A percentile compares a stretch with the other conserved stretches of the same genome.
These are phyloP conservation scores for Brachyptera putata DNA, from an alignment of 2,888 invertebrate genomes.

Conservation along the genomic window DNA sequence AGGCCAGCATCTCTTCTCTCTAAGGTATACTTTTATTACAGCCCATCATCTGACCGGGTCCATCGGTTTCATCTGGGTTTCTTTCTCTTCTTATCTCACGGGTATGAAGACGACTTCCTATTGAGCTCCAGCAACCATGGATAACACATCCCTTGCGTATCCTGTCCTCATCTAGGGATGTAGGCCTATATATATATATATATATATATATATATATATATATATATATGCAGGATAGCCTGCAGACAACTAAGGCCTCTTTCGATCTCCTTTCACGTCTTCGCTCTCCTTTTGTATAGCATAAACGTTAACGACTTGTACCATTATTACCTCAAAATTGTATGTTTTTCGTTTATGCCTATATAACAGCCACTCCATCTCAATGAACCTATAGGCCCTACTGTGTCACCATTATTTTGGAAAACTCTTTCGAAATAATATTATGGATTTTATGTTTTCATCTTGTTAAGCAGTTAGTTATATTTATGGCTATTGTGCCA, in stretches of 20 bases:
- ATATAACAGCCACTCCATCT: too few relatives aligned
- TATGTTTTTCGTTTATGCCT: too few relatives aligned
- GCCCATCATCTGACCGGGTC: conserved; percentile 5
- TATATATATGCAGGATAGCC: background rate
- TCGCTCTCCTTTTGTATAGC: background rate
- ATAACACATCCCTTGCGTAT: conserved; percentile 7
- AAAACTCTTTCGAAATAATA: too few relatives aligned
- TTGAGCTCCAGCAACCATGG: conserved; percentile 12
- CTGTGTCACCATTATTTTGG: too few relatives aligned
- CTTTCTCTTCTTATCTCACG: conserved; percentile 10
- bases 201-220: too few relatives aligned
- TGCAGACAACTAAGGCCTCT: background rate
- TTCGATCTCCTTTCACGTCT: background rate
- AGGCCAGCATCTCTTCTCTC: background rate
- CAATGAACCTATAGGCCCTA: too few relatives aligned
- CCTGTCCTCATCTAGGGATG: background rate
- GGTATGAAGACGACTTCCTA: conserved; percentile 1
- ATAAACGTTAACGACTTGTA: too few relatives aligned
- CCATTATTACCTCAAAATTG: too few relatives aligned
- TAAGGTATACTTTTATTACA: background rate
- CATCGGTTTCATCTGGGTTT: conserved; percentile 10
- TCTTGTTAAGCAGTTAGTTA: too few relatives aligned
- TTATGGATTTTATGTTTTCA: too few relatives aligned
- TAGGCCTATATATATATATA: too few relatives aligned
- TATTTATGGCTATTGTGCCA: too few relatives aligned